phyloP scores from a whole-genome alignment of 1,140 invertebrate species.

The Macrobrachium nipponense region DNA sequence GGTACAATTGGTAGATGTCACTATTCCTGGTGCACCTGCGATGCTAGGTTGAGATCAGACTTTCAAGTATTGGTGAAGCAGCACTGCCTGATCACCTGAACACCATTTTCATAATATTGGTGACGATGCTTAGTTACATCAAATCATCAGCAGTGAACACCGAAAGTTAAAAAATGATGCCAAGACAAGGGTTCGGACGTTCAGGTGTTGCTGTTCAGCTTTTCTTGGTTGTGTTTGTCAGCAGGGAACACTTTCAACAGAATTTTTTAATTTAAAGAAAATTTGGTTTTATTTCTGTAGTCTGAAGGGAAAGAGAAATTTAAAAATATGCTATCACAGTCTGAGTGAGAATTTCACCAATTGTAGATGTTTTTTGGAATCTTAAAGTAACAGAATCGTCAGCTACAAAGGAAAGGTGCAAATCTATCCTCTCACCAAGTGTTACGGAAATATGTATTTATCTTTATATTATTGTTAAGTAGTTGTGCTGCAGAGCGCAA shows the following conservation, averaged over 20 bases:
- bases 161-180: slow-evolving; percentile 2
- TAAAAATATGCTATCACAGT: slow-evolving; percentile 12
- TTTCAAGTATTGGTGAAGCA: slow-evolving; percentile 26
- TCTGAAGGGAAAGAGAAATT: not conserved
- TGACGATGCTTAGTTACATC: too few relatives aligned
- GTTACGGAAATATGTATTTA: too few relatives aligned
- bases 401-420: slow-evolving; percentile 8
- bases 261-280: slow-evolving; percentile 21
- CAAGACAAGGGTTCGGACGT: not conserved
- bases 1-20: not conserved
- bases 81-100: slow-evolving; percentile 13
- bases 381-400: not conserved
- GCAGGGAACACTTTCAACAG: not conserved
- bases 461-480: too few relatives aligned
- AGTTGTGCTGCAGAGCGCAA: too few relatives aligned
- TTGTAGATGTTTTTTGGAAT: slow-evolving; percentile 5
- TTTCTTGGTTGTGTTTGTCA: not conserved
- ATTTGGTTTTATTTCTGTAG: not conserved
- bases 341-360: not conserved
- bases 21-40: slow-evolving; percentile 22
- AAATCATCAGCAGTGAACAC: not conserved
- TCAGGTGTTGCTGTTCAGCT: too few relatives aligned
- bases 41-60: slow-evolving; percentile 11
- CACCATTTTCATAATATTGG: slow-evolving; percentile 4
- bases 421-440: not conserved